phyloP scores from a whole-genome alignment of 1,140 invertebrate species.

The Yoshiicerus persimilis region DNA sequence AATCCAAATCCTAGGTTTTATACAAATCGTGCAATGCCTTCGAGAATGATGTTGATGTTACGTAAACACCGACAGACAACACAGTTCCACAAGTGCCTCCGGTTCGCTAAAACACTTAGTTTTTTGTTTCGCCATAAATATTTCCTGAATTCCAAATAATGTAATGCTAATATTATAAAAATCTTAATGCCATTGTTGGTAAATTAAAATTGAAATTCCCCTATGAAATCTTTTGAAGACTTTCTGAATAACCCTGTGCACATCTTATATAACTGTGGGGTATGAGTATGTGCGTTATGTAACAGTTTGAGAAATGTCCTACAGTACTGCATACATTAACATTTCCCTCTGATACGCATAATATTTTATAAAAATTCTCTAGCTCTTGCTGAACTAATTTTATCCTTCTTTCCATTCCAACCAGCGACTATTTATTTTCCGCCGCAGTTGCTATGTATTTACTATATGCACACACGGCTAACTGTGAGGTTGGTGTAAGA shows the following conservation, averaged over 20 bases:
- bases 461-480: not conserved
- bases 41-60: too few relatives aligned
- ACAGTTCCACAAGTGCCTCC: too few relatives aligned
- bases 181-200: too few relatives aligned
- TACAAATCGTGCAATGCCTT: too few relatives aligned
- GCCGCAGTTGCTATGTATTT: not conserved
- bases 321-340: slow-evolving; percentile 12
- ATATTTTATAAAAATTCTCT: slow-evolving; percentile 8
- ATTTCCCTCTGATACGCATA: slow-evolving; percentile 7
- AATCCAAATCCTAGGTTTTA: too few relatives aligned
- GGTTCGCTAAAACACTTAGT: too few relatives aligned
- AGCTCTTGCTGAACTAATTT: slow-evolving; percentile 17
- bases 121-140: too few relatives aligned
- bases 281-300: not conserved
- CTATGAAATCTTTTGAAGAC: too few relatives aligned
- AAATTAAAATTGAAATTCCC: too few relatives aligned
- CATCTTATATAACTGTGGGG: not conserved
- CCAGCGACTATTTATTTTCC: not conserved
- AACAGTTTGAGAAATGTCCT: not conserved
- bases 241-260: not conserved
- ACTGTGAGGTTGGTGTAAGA: not conserved
- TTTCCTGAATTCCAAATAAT: too few relatives aligned
- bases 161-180: too few relatives aligned
- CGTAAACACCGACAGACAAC: too few relatives aligned
- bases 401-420: not conserved